phyloP scores from a whole-genome alignment of 2,888 invertebrate genomes.

The Sarcophaga caerulescens region DNA sequence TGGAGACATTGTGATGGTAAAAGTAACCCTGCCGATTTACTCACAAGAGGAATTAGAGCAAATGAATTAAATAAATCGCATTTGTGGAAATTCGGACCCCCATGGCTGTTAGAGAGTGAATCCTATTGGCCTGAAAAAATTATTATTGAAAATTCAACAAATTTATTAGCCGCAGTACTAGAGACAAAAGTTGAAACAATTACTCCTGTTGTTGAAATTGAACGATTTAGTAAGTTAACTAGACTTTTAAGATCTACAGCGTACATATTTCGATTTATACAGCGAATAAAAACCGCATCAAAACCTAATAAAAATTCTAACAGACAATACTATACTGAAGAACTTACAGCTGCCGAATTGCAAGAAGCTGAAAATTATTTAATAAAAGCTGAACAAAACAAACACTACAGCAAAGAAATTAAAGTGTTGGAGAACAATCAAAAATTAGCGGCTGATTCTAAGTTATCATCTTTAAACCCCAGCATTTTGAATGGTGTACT shows the following conservation, averaged over 20 bases:
- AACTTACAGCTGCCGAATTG: slow-evolving; percentile 17
- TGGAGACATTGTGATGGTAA: slow-evolving; percentile 19
- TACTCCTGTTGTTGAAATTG: slow-evolving; percentile 16
- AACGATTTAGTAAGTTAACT: slow-evolving; percentile 20
- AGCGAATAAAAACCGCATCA: slow-evolving; percentile 1
- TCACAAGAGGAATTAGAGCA: slow-evolving; percentile 31
- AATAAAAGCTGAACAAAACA: slow-evolving; percentile 32
- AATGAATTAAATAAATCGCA: slow-evolving; percentile 13
- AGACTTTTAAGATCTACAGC: slow-evolving; percentile 34
- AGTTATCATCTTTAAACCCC: slow-evolving; percentile 50
- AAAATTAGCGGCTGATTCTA: slow-evolving; percentile 41
- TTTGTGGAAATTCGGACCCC: neutral
- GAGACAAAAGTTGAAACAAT: neutral
- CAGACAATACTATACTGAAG: neutral
- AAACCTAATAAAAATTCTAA: neutral
- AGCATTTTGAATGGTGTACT: slow-evolving; percentile 33
- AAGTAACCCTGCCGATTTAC: no score
- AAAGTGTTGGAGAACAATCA: slow-evolving; percentile 22
- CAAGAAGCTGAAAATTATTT: slow-evolving; percentile 49
- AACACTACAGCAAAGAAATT: slow-evolving; percentile 45
- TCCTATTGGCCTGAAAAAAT: slow-evolving; percentile 6
- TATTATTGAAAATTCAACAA: slow-evolving; percentile 11
- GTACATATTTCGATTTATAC: slow-evolving; percentile 37
- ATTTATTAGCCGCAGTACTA: slow-evolving; percentile 1
- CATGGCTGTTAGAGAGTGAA: slow-evolving; percentile 18